phyloP scores from a whole-genome alignment of 2,113 vertebrate genomes.

The Nesoenas mayeri region DNA sequence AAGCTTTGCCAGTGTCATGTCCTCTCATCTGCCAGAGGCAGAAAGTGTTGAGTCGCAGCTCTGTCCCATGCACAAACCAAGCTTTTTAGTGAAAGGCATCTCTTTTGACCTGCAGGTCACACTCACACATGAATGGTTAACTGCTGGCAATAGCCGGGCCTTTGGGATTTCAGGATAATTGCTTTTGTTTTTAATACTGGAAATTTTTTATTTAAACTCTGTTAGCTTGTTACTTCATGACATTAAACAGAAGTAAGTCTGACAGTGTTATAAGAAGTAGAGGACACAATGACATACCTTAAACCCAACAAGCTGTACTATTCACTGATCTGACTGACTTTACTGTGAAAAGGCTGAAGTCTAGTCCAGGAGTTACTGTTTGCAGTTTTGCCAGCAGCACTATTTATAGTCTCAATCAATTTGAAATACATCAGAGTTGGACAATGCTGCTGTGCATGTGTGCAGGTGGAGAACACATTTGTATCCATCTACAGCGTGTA shows the following conservation, averaged over 20 bases:
- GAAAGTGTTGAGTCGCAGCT: neutral
- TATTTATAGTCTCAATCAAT: constrained; percentile 68
- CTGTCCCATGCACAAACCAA: neutral
- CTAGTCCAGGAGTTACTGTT: constrained; percentile 68
- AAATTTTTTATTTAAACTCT: constrained; percentile 49
- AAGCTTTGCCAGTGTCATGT: neutral
- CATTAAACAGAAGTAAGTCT: constrained; percentile 59
- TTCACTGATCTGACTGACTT: constrained; percentile 23
- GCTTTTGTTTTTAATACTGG: neutral
- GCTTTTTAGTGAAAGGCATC: neutral
- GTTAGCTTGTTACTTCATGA: constrained; percentile 33
- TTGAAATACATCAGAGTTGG: constrained; percentile 58
- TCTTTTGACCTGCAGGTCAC: neutral
- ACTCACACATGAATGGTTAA: constrained; percentile 26
- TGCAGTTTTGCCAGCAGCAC: constrained; percentile 66
- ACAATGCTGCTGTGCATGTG: constrained; percentile 48
- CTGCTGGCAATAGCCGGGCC: neutral
- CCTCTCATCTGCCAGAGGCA: neutral
- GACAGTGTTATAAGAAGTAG: constrained; percentile 37
- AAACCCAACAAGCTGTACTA: constrained; percentile 23
- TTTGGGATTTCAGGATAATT: constrained; percentile 9
- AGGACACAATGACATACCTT: constrained; percentile 28
- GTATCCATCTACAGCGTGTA: neutral
- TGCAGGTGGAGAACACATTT: constrained; percentile 68
- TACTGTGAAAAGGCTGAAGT: constrained; percentile 32